Percentiles rank a stretch among this genome's conserved stretches.
These are phyloP conservation scores for Lymantria monacha DNA, from an alignment of 2,888 invertebrate species.

Conservation along the genomic window DNA sequence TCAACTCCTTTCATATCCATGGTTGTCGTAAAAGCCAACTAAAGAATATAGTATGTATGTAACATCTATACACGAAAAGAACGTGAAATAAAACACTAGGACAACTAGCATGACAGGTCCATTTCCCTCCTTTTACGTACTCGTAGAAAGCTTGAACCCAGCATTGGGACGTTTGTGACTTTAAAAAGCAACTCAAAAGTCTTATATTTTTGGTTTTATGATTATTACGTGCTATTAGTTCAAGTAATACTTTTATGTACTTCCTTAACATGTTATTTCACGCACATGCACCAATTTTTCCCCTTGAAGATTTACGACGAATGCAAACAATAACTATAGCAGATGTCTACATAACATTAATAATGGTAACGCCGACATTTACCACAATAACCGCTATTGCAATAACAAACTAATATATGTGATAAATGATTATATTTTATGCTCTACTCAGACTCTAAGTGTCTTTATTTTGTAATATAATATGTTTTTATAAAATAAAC, in stretches of 20 bases:
- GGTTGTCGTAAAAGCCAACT: too few relatives aligned
- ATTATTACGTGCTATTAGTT: too few relatives aligned
- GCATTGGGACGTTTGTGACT: too few relatives aligned
- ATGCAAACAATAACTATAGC: slow-evolving; percentile 58
- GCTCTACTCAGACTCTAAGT: slow-evolving; percentile 64
- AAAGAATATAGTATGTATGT: too few relatives aligned
- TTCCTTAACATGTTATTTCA: slow-evolving; percentile 33
- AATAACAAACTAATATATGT: slow-evolving; percentile 73
- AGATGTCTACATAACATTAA: slow-evolving; percentile 72
- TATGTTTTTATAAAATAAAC: slow-evolving; percentile 7
- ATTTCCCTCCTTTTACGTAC: too few relatives aligned
- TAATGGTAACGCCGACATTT: slow-evolving; percentile 73
- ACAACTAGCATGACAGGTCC: too few relatives aligned
- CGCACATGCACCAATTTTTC: slow-evolving; percentile 39
- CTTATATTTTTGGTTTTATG: too few relatives aligned
- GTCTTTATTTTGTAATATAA: slow-evolving; percentile 68
- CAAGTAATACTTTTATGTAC: slow-evolving; percentile 1
- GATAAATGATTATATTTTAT: slow-evolving; percentile 80
- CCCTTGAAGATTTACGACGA: slow-evolving; percentile 43
- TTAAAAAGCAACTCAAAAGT: too few relatives aligned
- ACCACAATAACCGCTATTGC: slow-evolving; percentile 73
- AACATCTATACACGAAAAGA: too few relatives aligned
- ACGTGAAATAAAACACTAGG: too few relatives aligned
- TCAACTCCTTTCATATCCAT: too few relatives aligned
- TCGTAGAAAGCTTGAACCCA: too few relatives aligned